Evolutionary conservation across 37 sponge, comb jelly and placozoan species (phyloP).

Genomic region (Eunapius fragilis): DNA sequence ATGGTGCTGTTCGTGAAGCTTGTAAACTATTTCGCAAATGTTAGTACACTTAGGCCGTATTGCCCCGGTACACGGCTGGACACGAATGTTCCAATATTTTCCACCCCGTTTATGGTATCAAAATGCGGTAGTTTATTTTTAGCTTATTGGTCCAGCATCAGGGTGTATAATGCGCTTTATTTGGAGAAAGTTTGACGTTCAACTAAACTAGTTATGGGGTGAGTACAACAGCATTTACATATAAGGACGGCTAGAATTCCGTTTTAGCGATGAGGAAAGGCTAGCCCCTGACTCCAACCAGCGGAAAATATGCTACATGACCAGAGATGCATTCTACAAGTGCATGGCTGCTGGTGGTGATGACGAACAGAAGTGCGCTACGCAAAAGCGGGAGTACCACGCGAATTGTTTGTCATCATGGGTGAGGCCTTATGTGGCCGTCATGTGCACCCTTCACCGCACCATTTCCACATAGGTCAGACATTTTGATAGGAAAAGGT

Average conservation of each 20-base stretch:
- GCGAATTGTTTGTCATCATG: conserved; percentile 64
- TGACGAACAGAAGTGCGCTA: conserved; percentile 18
- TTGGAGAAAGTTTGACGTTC: conserved; percentile 7
- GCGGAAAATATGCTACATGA: conserved; percentile 62
- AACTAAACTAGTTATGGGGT: conserved; percentile 29
- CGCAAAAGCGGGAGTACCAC: conserved; percentile 45
- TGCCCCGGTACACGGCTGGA: background rate
- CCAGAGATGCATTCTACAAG: conserved; percentile 66
- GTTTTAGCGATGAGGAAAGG: conserved; percentile 7
- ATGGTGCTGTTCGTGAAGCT: conserved; percentile 14
- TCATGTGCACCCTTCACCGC: background rate
- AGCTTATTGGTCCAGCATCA: no score
- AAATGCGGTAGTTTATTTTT: conserved; percentile 9
- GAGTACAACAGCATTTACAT: background rate
- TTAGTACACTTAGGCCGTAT: background rate
- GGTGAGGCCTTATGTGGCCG: conserved; percentile 41
- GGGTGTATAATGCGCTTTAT: conserved; percentile 6
- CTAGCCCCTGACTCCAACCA: conserved; percentile 37
- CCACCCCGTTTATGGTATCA: conserved; percentile 55
- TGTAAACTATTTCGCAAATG: background rate
- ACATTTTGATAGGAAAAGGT: conserved; percentile 73
- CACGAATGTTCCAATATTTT: conserved; percentile 9
- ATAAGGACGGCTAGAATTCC: background rate
- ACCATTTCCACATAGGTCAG: conserved; percentile 57
- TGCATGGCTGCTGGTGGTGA: conserved; percentile 49